These are phyloP conservation scores for Pygmarrhopalites habei DNA, from an alignment of 1,140 invertebrate genomes.

Conservation along the genomic window DNA sequence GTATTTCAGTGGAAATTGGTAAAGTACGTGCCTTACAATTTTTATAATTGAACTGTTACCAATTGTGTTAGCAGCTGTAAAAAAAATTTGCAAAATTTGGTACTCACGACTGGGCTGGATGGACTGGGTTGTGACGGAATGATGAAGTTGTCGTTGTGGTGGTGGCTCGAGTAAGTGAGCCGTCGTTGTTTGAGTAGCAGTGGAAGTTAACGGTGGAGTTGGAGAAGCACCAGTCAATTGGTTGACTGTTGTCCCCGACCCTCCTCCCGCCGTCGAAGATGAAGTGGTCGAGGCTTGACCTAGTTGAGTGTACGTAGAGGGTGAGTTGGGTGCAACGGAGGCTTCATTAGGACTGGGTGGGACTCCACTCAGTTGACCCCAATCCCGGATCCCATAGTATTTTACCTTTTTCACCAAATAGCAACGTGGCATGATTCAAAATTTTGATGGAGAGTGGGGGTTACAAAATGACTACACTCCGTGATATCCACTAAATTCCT, in stretches of 20 bases:
- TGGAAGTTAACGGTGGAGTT: neutral
- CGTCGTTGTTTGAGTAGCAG: no score
- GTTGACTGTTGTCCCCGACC: neutral
- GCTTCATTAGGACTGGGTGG: constrained; percentile 38
- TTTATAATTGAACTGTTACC: no score
- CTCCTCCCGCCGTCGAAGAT: neutral
- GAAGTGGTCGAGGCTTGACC: neutral
- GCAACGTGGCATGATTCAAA: constrained; percentile 37
- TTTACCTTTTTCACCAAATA: constrained; percentile 40
- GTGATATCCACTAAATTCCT: constrained; percentile 5
- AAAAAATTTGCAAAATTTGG: no score
- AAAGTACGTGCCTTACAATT: no score
- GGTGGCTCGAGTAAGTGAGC: neutral
- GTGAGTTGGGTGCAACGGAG: constrained; percentile 34
- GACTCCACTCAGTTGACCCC: constrained; percentile 28
- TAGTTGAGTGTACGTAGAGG: constrained; percentile 1
- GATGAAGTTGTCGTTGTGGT: neutral
- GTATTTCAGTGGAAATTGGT: no score
- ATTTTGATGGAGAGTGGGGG: neutral
- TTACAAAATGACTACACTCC: constrained; percentile 2
- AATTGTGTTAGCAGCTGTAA: no score
- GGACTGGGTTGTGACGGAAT: neutral
- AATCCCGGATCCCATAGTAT: constrained; percentile 36
- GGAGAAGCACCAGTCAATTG: neutral
- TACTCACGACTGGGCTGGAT: neutral